phyloP scores from a whole-genome alignment of 2,113 vertebrate genomes.

The Ptilonorhynchus violaceus region DNA sequence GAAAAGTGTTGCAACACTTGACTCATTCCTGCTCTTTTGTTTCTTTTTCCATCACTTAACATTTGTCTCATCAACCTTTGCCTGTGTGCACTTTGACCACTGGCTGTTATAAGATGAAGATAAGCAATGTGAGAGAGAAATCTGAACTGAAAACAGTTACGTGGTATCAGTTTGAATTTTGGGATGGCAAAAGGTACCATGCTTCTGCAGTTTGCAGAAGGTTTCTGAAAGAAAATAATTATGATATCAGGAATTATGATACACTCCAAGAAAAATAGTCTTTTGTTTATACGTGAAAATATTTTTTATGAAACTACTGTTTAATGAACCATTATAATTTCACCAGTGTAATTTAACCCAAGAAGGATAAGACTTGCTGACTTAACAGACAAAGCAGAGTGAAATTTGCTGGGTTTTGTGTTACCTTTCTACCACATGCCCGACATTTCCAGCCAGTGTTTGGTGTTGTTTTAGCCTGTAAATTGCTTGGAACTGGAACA shows the following conservation, averaged over 20 bases:
- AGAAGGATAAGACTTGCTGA: not conserved
- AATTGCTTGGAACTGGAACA: not conserved
- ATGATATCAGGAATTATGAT: not conserved
- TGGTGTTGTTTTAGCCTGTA: not conserved
- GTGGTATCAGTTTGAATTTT: not conserved
- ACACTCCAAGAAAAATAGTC: not conserved
- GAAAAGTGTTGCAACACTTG: not conserved
- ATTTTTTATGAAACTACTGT: not conserved
- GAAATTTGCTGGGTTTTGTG: not conserved
- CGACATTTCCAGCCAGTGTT: not conserved
- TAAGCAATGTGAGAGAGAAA: not conserved
- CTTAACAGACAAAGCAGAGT: not conserved
- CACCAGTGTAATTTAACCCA: not conserved
- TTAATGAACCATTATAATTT: not conserved
- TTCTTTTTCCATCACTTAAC: not conserved
- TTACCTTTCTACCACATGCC: not conserved
- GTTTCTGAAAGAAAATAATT: not conserved
- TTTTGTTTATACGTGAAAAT: not conserved
- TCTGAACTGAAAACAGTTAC: not conserved
- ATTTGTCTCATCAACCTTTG: not conserved
- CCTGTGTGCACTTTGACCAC: not conserved
- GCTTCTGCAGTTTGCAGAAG: not conserved
- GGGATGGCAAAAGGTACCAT: not conserved
- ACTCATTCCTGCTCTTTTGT: not conserved
- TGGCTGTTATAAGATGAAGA: not conserved